These are phyloP conservation scores for Corythucha ciliata DNA, from an alignment of 2,888 invertebrate species.

Conservation along the genomic window DNA sequence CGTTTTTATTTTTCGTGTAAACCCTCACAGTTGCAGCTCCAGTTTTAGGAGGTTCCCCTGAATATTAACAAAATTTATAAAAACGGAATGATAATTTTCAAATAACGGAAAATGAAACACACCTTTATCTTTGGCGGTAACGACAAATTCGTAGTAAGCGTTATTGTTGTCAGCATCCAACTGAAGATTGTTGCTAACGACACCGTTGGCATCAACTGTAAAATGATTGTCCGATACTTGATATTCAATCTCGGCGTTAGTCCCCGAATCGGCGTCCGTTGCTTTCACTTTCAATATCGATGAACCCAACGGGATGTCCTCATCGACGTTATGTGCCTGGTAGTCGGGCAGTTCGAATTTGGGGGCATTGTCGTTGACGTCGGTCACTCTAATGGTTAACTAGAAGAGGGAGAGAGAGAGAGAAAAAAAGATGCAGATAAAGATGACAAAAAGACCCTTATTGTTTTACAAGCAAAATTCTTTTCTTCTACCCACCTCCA, in stretches of 20 bases:
- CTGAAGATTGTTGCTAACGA: constrained; percentile 77
- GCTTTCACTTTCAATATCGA: constrained; percentile 92
- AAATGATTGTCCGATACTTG: constrained; percentile 88
- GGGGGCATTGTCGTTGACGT: constrained; percentile 96
- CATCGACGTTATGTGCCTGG: constrained; percentile 91
- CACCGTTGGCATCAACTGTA: constrained; percentile 83
- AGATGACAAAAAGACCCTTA: not conserved
- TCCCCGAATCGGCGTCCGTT: constrained; percentile 88
- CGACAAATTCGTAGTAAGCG: constrained; percentile 89
- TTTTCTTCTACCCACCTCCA: no score
- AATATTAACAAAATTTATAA: constrained; percentile 9
- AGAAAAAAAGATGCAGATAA: not conserved
- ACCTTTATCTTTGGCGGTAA: constrained; percentile 89
- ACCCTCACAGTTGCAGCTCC: constrained; percentile 89
- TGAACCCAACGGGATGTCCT: constrained; percentile 85
- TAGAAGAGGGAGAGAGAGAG: constrained; percentile 43
- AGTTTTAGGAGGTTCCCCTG: constrained; percentile 77
- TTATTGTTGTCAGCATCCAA: constrained; percentile 94
- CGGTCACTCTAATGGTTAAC: constrained; percentile 87
- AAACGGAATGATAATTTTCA: not conserved
- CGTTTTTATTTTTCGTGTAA: constrained; percentile 97
- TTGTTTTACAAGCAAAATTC: not conserved
- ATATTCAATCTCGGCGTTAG: constrained; percentile 91
- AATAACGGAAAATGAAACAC: constrained; percentile 17
- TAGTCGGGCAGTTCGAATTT: constrained; percentile 94